Evolutionary conservation across 2,113 vertebrate species (phyloP), one percentile per base, ranked within the genome.

Genomic region (Lophochroa leadbeateri): DNA sequence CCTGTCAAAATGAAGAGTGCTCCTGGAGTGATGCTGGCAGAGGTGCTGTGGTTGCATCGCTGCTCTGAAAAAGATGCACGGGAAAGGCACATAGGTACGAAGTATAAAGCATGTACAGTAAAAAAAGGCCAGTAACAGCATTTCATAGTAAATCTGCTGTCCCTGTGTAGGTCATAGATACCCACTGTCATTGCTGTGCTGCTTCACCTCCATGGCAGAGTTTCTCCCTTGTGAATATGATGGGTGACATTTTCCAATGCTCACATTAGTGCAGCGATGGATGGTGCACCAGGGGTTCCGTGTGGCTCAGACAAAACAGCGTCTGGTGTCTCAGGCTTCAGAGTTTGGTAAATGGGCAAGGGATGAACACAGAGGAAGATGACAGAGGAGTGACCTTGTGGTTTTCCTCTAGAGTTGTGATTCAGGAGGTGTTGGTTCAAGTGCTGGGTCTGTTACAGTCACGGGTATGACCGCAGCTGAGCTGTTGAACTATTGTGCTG

Each of bases 401-500:
- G 16, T 10, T 44, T 15, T 11, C 41, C n/a, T 29, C 53, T 13
- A 7, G 17, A 31, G 12, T 27, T 55, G 0, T 0, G 3, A 1
- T 12, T 25, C 33, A 6, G 83, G 70, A 88, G 76, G 50, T 2
- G 4, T 13, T 0, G 0, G 7, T 46, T 69, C 13, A 1, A 5
- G 11, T 7, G 6, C 9, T 78, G 79, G n/a, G 4, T 57, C 29
- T 79, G 5, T 49, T 29, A 17, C 7, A 11, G n/a, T n/a, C 52
- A 3, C 0, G 6, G 19, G 13, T 49, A 25, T 2, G 3, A 41
- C 35, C 19, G 14, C 2, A 1, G 76, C 43, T 1, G 31, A 69
- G 74, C 79, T 24, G 28, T 24, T 35, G 1, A 60, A 7, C 71
- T 55, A 14, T 55, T 86, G 14, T 35, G 67, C 11, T 18, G 15